These are phyloP conservation scores for Ornithoptera alexandrae DNA, from an alignment of 2,888 invertebrate genomes.

Conservation along the genomic window DNA sequence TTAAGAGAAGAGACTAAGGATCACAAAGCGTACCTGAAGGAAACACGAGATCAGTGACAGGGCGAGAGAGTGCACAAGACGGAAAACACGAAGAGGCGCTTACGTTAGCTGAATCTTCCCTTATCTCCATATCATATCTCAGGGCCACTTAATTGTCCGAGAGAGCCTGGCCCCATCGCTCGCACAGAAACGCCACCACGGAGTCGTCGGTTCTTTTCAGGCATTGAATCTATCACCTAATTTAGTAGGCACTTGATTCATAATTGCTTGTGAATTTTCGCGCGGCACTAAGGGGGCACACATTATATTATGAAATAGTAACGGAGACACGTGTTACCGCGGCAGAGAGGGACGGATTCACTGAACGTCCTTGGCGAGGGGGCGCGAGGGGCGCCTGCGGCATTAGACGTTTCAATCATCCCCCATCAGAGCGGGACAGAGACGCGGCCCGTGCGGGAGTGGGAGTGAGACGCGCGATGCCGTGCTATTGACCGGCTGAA, in stretches of 20 bases:
- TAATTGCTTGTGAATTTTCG: conserved; percentile 77
- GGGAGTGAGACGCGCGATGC: conserved; percentile 62
- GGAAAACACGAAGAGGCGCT: conserved; percentile 68
- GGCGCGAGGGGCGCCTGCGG: conserved; percentile 79
- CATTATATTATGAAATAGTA: conserved; percentile 78
- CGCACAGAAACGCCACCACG: conserved; percentile 59
- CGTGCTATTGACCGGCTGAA: conserved; percentile 79
- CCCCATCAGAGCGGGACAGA: conserved; percentile 66
- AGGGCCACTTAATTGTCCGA: conserved; percentile 66
- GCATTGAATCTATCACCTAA: conserved; percentile 71
- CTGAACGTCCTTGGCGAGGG: conserved; percentile 79
- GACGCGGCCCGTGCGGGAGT: conserved; percentile 39
- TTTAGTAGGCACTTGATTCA: conserved; percentile 77
- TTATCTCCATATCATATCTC: conserved; percentile 77
- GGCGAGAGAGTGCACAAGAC: conserved; percentile 68
- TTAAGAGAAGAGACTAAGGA: not conserved
- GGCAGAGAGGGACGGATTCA: conserved; percentile 80
- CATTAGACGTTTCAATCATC: conserved; percentile 80
- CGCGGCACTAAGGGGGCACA: conserved; percentile 75
- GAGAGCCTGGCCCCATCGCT: conserved; percentile 56
- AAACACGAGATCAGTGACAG: conserved; percentile 57
- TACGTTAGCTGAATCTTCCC: conserved; percentile 59
- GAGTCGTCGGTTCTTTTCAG: conserved; percentile 60
- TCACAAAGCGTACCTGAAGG: conserved; percentile 60
- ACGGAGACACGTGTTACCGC: conserved; percentile 78